Evolutionary conservation across 2,888 invertebrate genomes (phyloP).

Genomic region (Andrena minutula): DNA sequence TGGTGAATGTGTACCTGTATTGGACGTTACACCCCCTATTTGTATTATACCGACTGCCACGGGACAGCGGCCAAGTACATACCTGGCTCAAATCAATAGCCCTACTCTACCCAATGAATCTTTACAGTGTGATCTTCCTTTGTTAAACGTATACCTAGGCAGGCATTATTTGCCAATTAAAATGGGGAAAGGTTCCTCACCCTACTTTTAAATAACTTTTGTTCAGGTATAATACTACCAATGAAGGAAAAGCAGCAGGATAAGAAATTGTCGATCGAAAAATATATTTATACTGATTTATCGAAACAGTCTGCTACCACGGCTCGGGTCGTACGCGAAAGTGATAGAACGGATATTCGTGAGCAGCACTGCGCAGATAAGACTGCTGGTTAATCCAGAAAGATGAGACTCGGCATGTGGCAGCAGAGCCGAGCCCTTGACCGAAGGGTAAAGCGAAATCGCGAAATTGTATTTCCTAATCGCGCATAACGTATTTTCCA

Average conservation of each 20-base stretch:
- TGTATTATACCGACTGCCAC: not conserved
- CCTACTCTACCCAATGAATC: not conserved
- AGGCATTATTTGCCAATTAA: not conserved
- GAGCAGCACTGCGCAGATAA: slow-evolving; percentile 57
- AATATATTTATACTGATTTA: no score
- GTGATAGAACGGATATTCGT: not conserved
- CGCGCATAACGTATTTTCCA: slow-evolving; percentile 44
- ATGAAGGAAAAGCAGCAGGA: not conserved
- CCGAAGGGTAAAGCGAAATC: slow-evolving; percentile 68
- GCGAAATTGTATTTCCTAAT: slow-evolving; percentile 35
- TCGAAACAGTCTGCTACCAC: no score
- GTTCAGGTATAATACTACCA: not conserved
- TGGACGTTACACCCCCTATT: not conserved
- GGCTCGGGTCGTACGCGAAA: no score
- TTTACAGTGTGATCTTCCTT: not conserved
- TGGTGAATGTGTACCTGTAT: not conserved
- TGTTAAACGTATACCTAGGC: not conserved
- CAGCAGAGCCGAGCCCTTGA: slow-evolving; percentile 45
- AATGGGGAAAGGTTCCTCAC: not conserved
- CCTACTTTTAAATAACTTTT: not conserved
- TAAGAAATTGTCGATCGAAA: no score
- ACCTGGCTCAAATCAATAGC: slow-evolving; percentile 8
- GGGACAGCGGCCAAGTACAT: not conserved
- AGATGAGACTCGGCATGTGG: slow-evolving; percentile 28
- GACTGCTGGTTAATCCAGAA: slow-evolving; percentile 30